Percentiles rank a stretch among this genome's conserved stretches.
Evolutionary conservation across 2,888 invertebrate genomes (phyloP).

Genomic region (Epistrophe eligans): DNA sequence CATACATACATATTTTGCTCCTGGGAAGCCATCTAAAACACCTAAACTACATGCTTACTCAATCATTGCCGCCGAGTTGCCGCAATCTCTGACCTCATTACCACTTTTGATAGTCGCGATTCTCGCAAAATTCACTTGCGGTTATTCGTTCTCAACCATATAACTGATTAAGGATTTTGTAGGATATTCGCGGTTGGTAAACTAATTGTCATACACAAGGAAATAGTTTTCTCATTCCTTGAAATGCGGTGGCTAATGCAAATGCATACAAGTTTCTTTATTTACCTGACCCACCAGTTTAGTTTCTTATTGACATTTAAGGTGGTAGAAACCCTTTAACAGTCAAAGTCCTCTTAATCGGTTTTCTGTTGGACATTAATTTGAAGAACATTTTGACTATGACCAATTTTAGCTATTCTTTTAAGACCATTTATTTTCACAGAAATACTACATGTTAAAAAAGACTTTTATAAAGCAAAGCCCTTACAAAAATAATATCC

Average conservation of each 20-base stretch:
- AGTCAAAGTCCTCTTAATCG: background rate
- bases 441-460: no score
- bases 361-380: background rate
- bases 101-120: constrained; percentile 53
- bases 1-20: constrained; percentile 33
- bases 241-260: constrained; percentile 23
- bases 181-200: constrained; percentile 61
- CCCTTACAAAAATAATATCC: no score
- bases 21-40: constrained; percentile 34
- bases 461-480: no score
- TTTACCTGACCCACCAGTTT: background rate
- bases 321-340: background rate
- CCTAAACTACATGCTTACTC: constrained; percentile 15
- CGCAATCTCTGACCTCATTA: constrained; percentile 61
- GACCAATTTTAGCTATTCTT: no score
- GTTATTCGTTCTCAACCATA: constrained; percentile 60
- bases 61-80: constrained; percentile 19
- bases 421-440: no score
- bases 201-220: constrained; percentile 57
- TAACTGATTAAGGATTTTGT: constrained; percentile 71
- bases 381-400: no score
- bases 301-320: background rate
- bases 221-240: constrained; percentile 44
- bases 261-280: constrained; percentile 10
- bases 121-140: constrained; percentile 61